Evolutionary conservation across 2,888 invertebrate species (phyloP), one percentile per base, ranked within the genome.

Genomic region (Eupithecia insigniata): DNA sequence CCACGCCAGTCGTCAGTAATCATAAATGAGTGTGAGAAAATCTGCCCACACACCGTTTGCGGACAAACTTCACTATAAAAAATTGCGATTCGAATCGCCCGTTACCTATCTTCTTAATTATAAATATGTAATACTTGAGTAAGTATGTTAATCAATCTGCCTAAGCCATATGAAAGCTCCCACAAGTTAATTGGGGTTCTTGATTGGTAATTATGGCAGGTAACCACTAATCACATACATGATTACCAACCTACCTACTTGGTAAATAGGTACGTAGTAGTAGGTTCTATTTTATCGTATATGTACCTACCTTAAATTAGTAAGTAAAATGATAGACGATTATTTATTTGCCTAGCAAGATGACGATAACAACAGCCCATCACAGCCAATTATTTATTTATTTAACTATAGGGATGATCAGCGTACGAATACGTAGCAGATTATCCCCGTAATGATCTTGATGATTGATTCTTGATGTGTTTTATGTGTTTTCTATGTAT

Each of bases 21-120:
- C 12, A 55, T 51, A 26, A 51, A 51, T 26, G 4, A 14, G 26
- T 55, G 55, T 55, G 55, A 55, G 55, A 55, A 55, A 26, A 55
- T 55, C 55, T 55, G 55, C 55, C 22, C 55, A 55, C 55, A 51
- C 22, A 26, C 55, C 12, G n/a, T 26, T 55, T 26, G 55, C 55
- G 26, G 26, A 26, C 26, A 55, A 14, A 55, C 26, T 55, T 51
- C 10, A 22, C 12, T 12, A 55, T 26, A 55, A 51, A 51, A 26
- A 51, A 51, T 10, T n/a, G 51, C 51, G 8, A 46, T 46, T 46
- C n/a, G n/a, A n/a, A n/a, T n/a, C 46, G 46, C 10, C n/a, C 46
- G 18, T 46, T n/a, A 51, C 46, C 46, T 22, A 22, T 22, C n/a
- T 22, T 14, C 51, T 10, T 18, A 18, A n/a, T 55, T 55, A 12